phyloP scores from a whole-genome alignment of 64 coral and sea anemone species.

The Catalaphyllia jardinei region DNA sequence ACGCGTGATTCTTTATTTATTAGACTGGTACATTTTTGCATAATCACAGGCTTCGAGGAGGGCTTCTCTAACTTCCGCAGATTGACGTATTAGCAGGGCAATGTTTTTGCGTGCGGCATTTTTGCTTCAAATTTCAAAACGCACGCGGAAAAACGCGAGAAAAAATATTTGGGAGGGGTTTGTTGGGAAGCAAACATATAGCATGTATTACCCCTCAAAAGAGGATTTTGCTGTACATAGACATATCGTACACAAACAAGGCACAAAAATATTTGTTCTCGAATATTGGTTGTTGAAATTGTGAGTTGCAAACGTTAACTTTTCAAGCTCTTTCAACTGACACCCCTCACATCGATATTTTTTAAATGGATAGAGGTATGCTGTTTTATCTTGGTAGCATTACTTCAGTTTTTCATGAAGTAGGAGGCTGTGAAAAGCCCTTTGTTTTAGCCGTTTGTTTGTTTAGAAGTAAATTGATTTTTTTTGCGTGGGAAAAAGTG shows the following conservation, averaged over 20 bases:
- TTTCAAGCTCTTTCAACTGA: neutral
- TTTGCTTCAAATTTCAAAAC: neutral
- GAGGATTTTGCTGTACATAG: slow-evolving; percentile 72
- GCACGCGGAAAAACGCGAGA: neutral
- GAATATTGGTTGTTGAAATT: slow-evolving; percentile 62
- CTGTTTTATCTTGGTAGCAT: slow-evolving; percentile 38
- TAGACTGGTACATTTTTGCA: slow-evolving; percentile 7
- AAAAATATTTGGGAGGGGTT: slow-evolving; percentile 53
- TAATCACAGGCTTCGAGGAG: slow-evolving; percentile 15
- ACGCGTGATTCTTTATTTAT: neutral
- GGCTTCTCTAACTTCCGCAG: neutral
- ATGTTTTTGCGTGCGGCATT: neutral
- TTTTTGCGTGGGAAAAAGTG: slow-evolving; percentile 57
- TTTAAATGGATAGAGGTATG: neutral
- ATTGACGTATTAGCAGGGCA: neutral
- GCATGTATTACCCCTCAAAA: slow-evolving; percentile 55
- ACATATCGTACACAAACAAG: slow-evolving; percentile 63
- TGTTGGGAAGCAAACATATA: slow-evolving; percentile 63
- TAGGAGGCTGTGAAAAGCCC: slow-evolving; percentile 38
- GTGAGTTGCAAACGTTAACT: slow-evolving; percentile 3
- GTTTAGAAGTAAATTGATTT: slow-evolving; percentile 79
- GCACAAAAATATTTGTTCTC: slow-evolving; percentile 77
- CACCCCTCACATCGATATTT: neutral
- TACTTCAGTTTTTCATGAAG: slow-evolving; percentile 31
- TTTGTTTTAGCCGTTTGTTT: slow-evolving; percentile 81